Evolutionary conservation across 2,797 vertebrate genomes (phyloP).

Genomic region (Pseudochromis fuscus): DNA sequence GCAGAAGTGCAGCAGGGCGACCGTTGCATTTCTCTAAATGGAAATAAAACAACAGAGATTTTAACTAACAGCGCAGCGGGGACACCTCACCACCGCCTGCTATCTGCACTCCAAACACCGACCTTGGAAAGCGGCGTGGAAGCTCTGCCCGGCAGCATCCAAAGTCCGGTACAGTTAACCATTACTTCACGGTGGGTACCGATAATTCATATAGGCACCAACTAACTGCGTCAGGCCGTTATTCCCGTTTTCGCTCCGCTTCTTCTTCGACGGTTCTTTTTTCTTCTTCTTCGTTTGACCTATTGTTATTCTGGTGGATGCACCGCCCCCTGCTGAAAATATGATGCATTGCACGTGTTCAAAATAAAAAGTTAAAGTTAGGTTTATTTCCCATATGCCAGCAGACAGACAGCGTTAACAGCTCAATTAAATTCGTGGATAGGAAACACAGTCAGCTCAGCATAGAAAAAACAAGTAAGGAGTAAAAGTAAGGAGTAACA

Average conservation of each 20-base stretch:
- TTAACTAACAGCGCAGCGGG: not conserved
- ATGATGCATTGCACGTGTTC: not conserved
- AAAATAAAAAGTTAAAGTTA: not conserved
- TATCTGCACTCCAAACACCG: conserved; percentile 13
- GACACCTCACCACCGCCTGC: not conserved
- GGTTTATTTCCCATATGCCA: too few species aligned
- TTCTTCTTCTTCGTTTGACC: not conserved
- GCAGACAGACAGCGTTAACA: too few species aligned
- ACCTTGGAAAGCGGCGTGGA: conserved; percentile 25
- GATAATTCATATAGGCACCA: not conserved
- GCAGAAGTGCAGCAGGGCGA: conserved; percentile 13
- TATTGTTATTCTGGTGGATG: not conserved
- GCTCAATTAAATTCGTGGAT: too few species aligned
- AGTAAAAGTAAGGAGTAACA: too few species aligned
- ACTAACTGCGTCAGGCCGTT: conserved; percentile 66
- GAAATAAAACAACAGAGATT: not conserved
- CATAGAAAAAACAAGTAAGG: too few species aligned
- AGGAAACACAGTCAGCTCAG: too few species aligned
- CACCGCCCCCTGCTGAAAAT: conserved; percentile 38
- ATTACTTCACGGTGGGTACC: conserved; percentile 32
- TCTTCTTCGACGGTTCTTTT: conserved; percentile 19
- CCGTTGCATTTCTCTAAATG: conserved; percentile 25
- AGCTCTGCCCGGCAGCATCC: conserved; percentile 43
- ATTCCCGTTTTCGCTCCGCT: not conserved
- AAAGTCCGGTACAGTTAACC: conserved; percentile 77